Evolutionary conservation across 2,797 vertebrate genomes (phyloP).

Genomic region (Garrulus glandarius): DNA sequence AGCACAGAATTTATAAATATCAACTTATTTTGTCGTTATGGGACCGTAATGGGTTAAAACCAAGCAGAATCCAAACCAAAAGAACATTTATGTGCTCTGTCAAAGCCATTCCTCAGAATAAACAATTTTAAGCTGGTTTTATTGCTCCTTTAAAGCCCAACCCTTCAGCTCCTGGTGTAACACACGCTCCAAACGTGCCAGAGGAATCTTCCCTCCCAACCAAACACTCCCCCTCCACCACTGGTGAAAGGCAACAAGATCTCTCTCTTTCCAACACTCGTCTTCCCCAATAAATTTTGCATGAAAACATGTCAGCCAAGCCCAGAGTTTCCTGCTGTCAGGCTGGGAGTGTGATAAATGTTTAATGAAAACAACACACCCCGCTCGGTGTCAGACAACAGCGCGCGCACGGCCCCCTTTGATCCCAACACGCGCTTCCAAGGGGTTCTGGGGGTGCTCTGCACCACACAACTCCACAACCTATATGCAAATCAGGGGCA

Average conservation of each 20-base stretch:
- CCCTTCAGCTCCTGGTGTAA: not conserved
- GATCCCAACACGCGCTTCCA: slow-evolving; percentile 87
- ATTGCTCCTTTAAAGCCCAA: slow-evolving; percentile 7
- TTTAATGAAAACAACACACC: slow-evolving; percentile 98
- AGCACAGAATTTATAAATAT: not conserved
- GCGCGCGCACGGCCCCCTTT: slow-evolving; percentile 87
- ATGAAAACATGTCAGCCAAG: slow-evolving; percentile 90
- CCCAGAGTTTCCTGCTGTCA: slow-evolving; percentile 93
- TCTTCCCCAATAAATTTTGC: slow-evolving; percentile 96
- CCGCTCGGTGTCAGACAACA: slow-evolving; percentile 87
- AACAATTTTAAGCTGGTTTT: not conserved
- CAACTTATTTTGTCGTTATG: not conserved
- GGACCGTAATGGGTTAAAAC: not conserved
- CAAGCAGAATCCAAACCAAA: not conserved
- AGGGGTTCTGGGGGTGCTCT: slow-evolving; percentile 73
- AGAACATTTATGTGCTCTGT: fast-evolving
- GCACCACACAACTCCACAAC: slow-evolving; percentile 78
- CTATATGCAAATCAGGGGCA: slow-evolving; percentile 83
- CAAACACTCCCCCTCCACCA: slow-evolving; percentile 86
- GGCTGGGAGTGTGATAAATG: slow-evolving; percentile 92
- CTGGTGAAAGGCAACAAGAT: slow-evolving; percentile 87
- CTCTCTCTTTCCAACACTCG: slow-evolving; percentile 84
- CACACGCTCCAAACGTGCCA: not conserved
- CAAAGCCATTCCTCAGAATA: not conserved
- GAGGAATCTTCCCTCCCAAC: slow-evolving; percentile 65